Base-by-base conservation (phyloP, 2,113 vertebrate species). In the Rhea americana region DNA sequence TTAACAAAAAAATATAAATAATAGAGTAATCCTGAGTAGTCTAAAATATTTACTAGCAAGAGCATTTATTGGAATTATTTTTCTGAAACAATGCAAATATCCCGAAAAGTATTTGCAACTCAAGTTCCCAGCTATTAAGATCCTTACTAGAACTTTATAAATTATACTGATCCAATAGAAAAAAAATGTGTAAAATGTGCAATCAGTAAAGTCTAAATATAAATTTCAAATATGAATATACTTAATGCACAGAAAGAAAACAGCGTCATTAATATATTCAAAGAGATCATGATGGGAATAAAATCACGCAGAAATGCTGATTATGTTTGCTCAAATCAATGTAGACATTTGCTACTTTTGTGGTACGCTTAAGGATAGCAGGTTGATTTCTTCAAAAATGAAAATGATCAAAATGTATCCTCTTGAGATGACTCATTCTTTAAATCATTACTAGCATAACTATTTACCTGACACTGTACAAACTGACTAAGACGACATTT, bases 401-500 rank as follows among this genome's bases (percentile, higher is more conserved):
- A 59, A 70, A 50, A 50, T 11, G 2, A 72, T 39, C 79, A 89
- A 80, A 82, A 85, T 0, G 0, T 18, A 16, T 81, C 35, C 47
- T 71, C 39, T 48, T 37, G 30, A 74, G 55, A 13, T 93, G 68
- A 92, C 37, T 95, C 66, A 72, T 47, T 32, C 50, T 62, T 91
- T 80, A 94, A 91, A 85, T 21, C 11, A 56, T 45, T 73, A 73
- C 25, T 43, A 41, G 37, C 8, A 18, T 77, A 80, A 59, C 67
- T 84, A n/a, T 45, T 92, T 92, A 22, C 67, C 47, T 93, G 59
- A 59, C 28, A 67, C 28, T 32, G 2, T 58, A 71, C 61, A 91
- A 93, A 58, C 53, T 86, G 92, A 86, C 62, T 73, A 91, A 91
- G n/a, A 65, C 53, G 71, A 32, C 55, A 80, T 89, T 91, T 95